Percentiles rank a stretch among this genome's conserved stretches.
phyloP scores from a whole-genome alignment of 1,140 invertebrate species.

The Pseudomyrmex gracilis region DNA sequence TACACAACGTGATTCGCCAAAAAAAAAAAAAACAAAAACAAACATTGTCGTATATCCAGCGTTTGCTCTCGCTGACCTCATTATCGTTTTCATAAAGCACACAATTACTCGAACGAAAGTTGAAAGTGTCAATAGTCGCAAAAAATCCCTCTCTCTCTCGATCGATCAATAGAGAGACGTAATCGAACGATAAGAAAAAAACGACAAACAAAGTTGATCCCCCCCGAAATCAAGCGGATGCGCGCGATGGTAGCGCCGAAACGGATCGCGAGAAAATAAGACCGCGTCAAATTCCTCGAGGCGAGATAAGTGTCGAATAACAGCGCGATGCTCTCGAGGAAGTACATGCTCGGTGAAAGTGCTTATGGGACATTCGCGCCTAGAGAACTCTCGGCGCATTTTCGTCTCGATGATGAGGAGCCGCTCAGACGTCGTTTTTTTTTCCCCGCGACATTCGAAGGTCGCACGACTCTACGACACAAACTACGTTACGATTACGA shows the following conservation, averaged over 20 bases:
- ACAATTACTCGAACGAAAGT: neutral
- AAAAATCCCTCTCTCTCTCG: neutral
- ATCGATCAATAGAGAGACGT: neutral
- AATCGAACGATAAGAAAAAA: no score
- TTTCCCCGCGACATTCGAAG: neutral
- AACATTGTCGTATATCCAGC: no score
- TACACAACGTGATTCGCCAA: no score
- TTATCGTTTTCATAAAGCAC: no score
- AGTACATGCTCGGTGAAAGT: conserved; percentile 79
- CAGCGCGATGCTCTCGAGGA: conserved; percentile 70
- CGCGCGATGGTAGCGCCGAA: neutral
- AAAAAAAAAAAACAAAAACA: no score
- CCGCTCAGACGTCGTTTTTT: neutral
- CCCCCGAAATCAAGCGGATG: no score
- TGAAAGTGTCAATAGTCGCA: neutral
- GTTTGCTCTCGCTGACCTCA: no score
- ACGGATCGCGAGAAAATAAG: conserved; percentile 60
- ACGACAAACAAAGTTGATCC: no score
- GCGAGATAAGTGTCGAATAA: conserved; percentile 71
- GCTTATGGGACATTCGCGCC: conserved; percentile 62
- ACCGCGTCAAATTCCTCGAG: conserved; percentile 61
- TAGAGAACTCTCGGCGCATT: conserved; percentile 39
- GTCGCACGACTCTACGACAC: no score
- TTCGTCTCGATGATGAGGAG: conserved; percentile 34
- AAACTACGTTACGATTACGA: no score